A percentile compares a stretch with the other conserved stretches of the same genome.
These are phyloP conservation scores for Dione vanillae DNA, from an alignment of 2,888 invertebrate species.

Conservation along the genomic window DNA sequence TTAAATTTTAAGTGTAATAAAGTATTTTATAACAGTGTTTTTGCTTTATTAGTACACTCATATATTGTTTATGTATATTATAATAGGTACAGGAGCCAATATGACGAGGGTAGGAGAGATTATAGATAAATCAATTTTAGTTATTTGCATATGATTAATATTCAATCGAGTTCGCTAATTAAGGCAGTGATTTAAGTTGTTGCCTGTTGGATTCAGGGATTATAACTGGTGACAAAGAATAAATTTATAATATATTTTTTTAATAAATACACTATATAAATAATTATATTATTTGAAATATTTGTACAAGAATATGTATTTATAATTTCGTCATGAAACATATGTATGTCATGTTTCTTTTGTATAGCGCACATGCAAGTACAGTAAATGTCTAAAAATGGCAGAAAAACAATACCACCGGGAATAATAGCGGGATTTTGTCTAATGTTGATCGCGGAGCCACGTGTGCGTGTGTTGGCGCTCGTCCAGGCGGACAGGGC, in stretches of 20 bases:
- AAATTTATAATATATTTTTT: too few relatives aligned
- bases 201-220: not conserved
- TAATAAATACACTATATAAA: too few relatives aligned
- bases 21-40: not conserved
- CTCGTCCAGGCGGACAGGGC: slow-evolving; percentile 20
- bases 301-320: too few relatives aligned
- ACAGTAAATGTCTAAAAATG: slow-evolving; percentile 8
- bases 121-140: not conserved
- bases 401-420: slow-evolving; percentile 28
- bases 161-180: not conserved
- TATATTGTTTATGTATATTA: too few relatives aligned
- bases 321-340: too few relatives aligned
- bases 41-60: not conserved
- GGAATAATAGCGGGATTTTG: slow-evolving; percentile 27
- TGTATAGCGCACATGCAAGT: not conserved
- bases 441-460: slow-evolving; percentile 18
- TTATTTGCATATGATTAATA: slow-evolving; percentile 13
- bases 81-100: not conserved
- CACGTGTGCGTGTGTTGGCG: slow-evolving; percentile 19
- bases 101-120: not conserved
- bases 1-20: not conserved
- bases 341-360: not conserved
- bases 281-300: too few relatives aligned
- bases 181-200: not conserved
- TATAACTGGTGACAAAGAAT: too few relatives aligned